Evolutionary conservation across 2,888 invertebrate species (phyloP).

Genomic region (Parasteatoda lunata): DNA sequence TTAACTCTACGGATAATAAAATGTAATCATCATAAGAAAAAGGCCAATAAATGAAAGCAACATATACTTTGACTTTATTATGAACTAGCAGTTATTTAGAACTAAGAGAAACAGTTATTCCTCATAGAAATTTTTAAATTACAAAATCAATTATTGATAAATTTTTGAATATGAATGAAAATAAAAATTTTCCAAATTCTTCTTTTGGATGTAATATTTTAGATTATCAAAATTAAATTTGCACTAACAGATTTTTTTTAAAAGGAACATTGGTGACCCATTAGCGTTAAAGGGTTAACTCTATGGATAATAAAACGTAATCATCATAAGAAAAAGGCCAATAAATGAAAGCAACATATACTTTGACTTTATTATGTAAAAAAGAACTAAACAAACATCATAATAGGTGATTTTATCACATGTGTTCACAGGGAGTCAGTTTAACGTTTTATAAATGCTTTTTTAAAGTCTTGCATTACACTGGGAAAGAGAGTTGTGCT

Average conservation of each 20-base stretch:
- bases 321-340: not conserved
- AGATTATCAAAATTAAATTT: too few species aligned
- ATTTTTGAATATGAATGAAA: too few species aligned
- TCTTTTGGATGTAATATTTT: too few species aligned
- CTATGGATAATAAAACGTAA: not conserved
- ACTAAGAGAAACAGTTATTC: too few species aligned
- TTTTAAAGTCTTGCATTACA: conserved; percentile 47
- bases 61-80: conserved; percentile 67
- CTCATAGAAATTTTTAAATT: too few species aligned
- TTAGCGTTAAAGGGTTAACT: too few species aligned
- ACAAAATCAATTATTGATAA: too few species aligned
- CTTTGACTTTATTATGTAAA: conserved; percentile 66
- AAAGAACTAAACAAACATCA: conserved; percentile 64
- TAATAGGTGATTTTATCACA: conserved; percentile 65
- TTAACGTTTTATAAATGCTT: conserved; percentile 48
- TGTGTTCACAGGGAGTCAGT: conserved; percentile 58
- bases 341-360: conserved; percentile 63
- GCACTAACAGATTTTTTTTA: too few species aligned
- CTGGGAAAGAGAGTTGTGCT: conserved; percentile 58
- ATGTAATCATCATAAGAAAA: not conserved
- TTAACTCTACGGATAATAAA: not conserved
- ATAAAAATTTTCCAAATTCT: too few species aligned
- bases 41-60: conserved; percentile 47
- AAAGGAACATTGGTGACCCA: too few species aligned
- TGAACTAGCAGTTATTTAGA: not conserved